phyloP scores from a whole-genome alignment of 2,888 invertebrate genomes.

The Cyrtodaria siliqua region DNA sequence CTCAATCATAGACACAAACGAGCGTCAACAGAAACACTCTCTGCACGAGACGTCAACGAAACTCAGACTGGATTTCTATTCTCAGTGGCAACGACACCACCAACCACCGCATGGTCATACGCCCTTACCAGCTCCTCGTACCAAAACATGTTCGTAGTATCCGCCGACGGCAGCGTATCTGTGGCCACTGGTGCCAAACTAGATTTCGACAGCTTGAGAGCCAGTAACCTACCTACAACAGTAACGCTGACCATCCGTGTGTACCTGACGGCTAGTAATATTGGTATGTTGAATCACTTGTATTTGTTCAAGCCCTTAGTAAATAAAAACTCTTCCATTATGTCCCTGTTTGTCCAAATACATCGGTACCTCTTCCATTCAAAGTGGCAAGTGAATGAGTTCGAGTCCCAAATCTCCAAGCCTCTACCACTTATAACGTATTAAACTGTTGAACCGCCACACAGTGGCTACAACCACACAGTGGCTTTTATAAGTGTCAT shows the following conservation, averaged over 20 bases:
- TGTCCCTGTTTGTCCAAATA: too few relatives aligned
- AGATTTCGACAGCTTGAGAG: slow-evolving; percentile 46
- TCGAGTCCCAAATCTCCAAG: too few relatives aligned
- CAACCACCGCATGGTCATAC: slow-evolving; percentile 24
- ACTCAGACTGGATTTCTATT: slow-evolving; percentile 46
- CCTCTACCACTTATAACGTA: too few relatives aligned
- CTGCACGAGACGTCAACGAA: slow-evolving; percentile 20
- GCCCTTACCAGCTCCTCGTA: slow-evolving; percentile 30
- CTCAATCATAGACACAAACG: slow-evolving; percentile 14
- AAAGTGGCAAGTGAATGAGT: too few relatives aligned
- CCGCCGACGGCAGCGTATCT: slow-evolving; percentile 29
- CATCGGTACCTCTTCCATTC: too few relatives aligned
- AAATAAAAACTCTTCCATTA: too few relatives aligned
- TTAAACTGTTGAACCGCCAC: too few relatives aligned
- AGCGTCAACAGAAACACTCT: slow-evolving; percentile 12
- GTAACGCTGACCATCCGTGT: slow-evolving; percentile 21
- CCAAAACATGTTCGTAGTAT: slow-evolving; percentile 47
- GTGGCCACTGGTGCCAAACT: slow-evolving; percentile 29
- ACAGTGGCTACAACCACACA: too few relatives aligned
- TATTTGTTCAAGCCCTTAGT: too few relatives aligned
- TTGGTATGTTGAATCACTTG: slow-evolving; percentile 28
- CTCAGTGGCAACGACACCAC: slow-evolving; percentile 1
- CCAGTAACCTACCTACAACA: background rate
- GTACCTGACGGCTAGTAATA: background rate
- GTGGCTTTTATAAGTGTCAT: too few relatives aligned